phyloP scores from a whole-genome alignment of 30 jellyfish, hydroid and myxozoan genomes.

The Chrysaora quinquecirrha region DNA sequence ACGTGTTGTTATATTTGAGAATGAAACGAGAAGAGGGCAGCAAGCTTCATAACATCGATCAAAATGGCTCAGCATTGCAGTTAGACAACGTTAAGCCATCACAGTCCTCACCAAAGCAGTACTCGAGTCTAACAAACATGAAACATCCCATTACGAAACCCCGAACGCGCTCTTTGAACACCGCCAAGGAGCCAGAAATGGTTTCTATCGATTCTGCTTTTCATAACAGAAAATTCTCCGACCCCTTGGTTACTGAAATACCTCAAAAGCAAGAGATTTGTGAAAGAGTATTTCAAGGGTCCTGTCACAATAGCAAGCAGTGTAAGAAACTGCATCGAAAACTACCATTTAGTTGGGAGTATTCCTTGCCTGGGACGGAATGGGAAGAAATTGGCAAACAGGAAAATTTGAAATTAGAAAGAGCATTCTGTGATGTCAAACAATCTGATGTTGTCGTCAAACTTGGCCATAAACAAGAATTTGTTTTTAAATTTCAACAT shows the following conservation, averaged over 20 bases:
- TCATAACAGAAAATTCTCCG: slow-evolving; percentile 30
- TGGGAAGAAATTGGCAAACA: slow-evolving; percentile 30
- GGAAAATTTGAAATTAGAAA: slow-evolving; percentile 46
- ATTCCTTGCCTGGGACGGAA: slow-evolving; percentile 1
- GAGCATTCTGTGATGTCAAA: slow-evolving; percentile 16
- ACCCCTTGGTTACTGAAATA: neutral
- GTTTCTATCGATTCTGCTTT: neutral
- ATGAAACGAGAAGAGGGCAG: neutral
- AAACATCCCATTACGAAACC: neutral
- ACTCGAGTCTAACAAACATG: neutral
- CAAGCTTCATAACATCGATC: neutral
- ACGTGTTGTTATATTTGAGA: slow-evolving; percentile 36
- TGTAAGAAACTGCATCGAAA: slow-evolving; percentile 28
- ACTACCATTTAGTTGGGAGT: slow-evolving; percentile 56
- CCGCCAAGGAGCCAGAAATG: neutral
- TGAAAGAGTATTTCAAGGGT: neutral
- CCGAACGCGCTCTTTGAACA: slow-evolving; percentile 25
- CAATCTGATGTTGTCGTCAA: slow-evolving; percentile 5
- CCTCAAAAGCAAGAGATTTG: slow-evolving; percentile 4
- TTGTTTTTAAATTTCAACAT: slow-evolving; percentile 19
- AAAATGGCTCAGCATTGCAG: neutral
- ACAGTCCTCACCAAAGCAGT: neutral
- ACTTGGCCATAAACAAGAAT: slow-evolving; percentile 4
- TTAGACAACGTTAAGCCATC: too few relatives aligned
- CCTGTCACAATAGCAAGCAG: neutral